Conservation (phyloP, 2,888 invertebrate species). For the Lasioglossum oenotherae region DNA sequence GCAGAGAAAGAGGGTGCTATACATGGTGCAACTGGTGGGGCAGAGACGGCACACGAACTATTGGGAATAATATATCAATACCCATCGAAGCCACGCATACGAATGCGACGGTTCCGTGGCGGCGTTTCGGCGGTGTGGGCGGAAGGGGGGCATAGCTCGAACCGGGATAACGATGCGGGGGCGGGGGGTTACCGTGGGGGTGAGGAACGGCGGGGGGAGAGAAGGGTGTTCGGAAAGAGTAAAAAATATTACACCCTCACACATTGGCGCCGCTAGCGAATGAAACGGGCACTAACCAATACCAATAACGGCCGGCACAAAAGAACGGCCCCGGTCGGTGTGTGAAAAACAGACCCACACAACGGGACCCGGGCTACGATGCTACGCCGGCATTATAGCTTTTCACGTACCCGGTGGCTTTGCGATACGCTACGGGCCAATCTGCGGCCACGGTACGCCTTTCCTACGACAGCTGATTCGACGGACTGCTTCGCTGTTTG, state of each 20-base stretch:
- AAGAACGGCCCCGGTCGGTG: conserved; percentile 78
- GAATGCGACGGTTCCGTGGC: conserved; percentile 78
- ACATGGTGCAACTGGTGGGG: conserved; percentile 33
- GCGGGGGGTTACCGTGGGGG: conserved; percentile 41
- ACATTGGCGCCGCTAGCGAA: conserved; percentile 78
- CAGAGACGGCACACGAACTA: conserved; percentile 81
- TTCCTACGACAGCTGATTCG: conserved; percentile 2
- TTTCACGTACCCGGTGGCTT: conserved; percentile 73
- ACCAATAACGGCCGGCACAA: conserved; percentile 79
- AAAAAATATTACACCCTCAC: conserved; percentile 83
- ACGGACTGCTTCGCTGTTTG: not conserved
- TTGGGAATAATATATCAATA: conserved; percentile 85
- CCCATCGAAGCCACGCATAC: conserved; percentile 84
- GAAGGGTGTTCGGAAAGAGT: conserved; percentile 78
- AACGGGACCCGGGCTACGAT: conserved; percentile 56
- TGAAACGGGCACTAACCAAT: conserved; percentile 82
- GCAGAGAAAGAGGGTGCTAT: conserved; percentile 47
- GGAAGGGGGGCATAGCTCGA: conserved; percentile 51
- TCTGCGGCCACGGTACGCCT: conserved; percentile 14
- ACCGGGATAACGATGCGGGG: conserved; percentile 58
- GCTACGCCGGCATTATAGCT: conserved; percentile 74
- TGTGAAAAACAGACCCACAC: conserved; percentile 76
- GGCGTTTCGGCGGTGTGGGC: conserved; percentile 66
- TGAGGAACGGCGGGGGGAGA: conserved; percentile 5
- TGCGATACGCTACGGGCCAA: conserved; percentile 61